phyloP scores from a whole-genome alignment of 1,140 invertebrate genomes.

The Drepana arcuata region DNA sequence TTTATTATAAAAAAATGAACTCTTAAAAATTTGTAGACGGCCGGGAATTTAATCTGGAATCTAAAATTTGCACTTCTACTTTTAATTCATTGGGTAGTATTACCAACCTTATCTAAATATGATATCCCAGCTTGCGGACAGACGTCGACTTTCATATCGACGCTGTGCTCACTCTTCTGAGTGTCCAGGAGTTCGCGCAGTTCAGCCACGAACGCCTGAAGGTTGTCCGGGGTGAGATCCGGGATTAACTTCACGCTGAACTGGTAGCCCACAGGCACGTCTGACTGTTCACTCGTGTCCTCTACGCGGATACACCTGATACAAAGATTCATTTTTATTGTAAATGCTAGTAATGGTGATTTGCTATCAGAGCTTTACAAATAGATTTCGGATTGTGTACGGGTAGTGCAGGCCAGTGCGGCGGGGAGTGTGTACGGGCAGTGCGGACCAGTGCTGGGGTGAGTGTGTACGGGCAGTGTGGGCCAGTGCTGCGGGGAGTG shows the following conservation, averaged over 20 bases:
- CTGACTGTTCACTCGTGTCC: conserved; percentile 24
- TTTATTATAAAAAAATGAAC: background rate
- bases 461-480: too few species aligned
- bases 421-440: too few species aligned
- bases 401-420: too few species aligned
- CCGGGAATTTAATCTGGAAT: background rate
- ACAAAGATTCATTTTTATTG: too few species aligned
- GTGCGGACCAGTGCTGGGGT: too few species aligned
- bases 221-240: conserved; percentile 27
- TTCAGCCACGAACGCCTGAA: conserved; percentile 26
- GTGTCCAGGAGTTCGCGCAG: conserved; percentile 17
- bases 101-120: conserved; percentile 54
- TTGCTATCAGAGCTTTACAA: too few species aligned
- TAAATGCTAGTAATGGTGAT: too few species aligned
- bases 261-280: conserved; percentile 41
- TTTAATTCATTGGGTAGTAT: background rate
- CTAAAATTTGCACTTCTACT: background rate
- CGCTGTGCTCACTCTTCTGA: conserved; percentile 16
- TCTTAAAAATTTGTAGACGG: background rate
- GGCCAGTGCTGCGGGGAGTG: too few species aligned
- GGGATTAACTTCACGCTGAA: conserved; percentile 42
- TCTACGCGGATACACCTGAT: conserved; percentile 52
- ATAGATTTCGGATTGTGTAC: too few species aligned
- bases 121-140: conserved; percentile 45
- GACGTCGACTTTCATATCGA: conserved; percentile 35